Percentiles rank a stretch among this genome's conserved stretches.
These are phyloP conservation scores for Trinorchestia longiramus DNA, from an alignment of 1,140 invertebrate species.

Conservation along the genomic window DNA sequence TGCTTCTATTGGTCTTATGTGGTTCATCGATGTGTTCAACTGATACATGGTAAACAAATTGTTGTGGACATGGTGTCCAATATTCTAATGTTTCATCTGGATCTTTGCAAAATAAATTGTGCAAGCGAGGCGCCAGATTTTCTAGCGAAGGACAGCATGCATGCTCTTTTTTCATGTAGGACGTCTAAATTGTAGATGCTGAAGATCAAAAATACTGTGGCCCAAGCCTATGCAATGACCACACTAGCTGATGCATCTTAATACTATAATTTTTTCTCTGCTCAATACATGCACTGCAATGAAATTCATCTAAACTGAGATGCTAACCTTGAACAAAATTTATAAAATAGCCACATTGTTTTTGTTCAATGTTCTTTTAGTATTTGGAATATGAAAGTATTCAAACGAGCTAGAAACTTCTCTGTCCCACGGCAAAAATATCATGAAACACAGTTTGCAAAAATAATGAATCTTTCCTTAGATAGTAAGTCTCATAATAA, in stretches of 20 bases:
- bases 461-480: too few relatives aligned
- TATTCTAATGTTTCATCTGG: not conserved
- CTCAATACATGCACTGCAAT: too few relatives aligned
- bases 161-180: not conserved
- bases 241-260: not conserved
- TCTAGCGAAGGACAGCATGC: not conserved
- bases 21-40: not conserved
- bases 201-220: not conserved
- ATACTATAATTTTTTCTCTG: not conserved
- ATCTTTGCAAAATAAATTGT: not conserved
- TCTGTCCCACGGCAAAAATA: too few relatives aligned
- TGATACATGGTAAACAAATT: not conserved
- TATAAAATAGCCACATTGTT: too few relatives aligned
- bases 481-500: too few relatives aligned
- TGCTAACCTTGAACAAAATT: too few relatives aligned
- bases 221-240: not conserved
- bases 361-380: too few relatives aligned
- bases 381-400: too few relatives aligned
- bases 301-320: too few relatives aligned
- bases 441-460: too few relatives aligned
- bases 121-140: not conserved
- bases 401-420: too few relatives aligned
- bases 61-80: not conserved
- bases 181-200: not conserved
- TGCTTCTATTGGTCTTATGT: not conserved